Conservation (phyloP, 2,888 invertebrate species). For the Pollenia amentaria region DNA sequence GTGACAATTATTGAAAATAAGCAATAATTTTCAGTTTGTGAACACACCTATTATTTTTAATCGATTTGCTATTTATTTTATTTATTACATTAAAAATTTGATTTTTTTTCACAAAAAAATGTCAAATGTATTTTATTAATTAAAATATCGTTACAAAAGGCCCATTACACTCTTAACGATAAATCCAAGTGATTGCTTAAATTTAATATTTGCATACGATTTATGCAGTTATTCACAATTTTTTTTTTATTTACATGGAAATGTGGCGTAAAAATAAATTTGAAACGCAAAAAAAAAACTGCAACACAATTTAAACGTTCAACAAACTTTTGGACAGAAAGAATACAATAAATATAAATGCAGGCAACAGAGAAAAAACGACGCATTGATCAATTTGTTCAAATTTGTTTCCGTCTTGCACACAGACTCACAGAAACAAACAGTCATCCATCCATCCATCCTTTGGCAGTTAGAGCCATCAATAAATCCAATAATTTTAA, state of each 20-base stretch:
- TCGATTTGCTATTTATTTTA: too few relatives aligned
- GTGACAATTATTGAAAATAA: too few relatives aligned
- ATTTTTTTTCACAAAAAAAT: background rate
- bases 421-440: background rate
- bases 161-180: background rate
- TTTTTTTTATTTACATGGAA: background rate
- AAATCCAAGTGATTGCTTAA: background rate
- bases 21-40: too few relatives aligned
- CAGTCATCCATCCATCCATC: background rate
- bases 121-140: background rate
- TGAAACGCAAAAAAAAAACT: background rate
- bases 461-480: constrained; percentile 1
- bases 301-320: constrained; percentile 11
- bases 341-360: constrained; percentile 44
- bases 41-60: too few relatives aligned
- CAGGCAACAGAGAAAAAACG: constrained; percentile 4
- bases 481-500: constrained; percentile 51
- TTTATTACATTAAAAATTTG: too few relatives aligned
- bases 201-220: constrained; percentile 7
- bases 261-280: too few relatives aligned
- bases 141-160: background rate
- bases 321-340: constrained; percentile 13
- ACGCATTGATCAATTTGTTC: constrained; percentile 60
- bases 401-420: constrained; percentile 42
- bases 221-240: background rate